These are phyloP conservation scores for Xestia sexstrigata DNA, from an alignment of 2,888 invertebrate species.

Conservation along the genomic window DNA sequence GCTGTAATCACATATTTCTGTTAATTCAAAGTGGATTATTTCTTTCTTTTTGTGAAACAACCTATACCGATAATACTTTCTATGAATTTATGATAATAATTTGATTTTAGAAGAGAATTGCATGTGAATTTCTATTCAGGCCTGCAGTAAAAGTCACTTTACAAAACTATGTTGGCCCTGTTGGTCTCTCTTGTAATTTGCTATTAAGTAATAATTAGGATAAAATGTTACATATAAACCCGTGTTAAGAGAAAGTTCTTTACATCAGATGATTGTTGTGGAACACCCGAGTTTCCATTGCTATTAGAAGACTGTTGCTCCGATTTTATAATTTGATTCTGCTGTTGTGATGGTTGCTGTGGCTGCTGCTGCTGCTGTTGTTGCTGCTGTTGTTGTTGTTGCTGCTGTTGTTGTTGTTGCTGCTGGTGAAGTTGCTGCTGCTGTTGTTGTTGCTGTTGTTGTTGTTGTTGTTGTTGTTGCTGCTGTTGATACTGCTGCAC, in stretches of 20 bases:
- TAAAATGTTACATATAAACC: conserved; percentile 39
- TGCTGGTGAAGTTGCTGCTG: conserved; percentile 81
- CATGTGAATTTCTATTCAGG: conserved; percentile 18
- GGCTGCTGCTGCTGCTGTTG: conserved; percentile 85
- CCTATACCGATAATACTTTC: conserved; percentile 16
- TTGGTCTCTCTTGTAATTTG: conserved; percentile 9
- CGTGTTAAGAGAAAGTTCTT: conserved; percentile 62
- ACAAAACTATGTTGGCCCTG: conserved; percentile 14
- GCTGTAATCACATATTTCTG: conserved; percentile 75
- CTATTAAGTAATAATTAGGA: not conserved
- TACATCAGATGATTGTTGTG: conserved; percentile 86
- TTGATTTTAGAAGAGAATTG: not conserved
- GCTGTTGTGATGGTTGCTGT: conserved; percentile 75
- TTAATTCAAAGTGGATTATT: conserved; percentile 19
- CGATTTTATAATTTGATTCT: conserved; percentile 79
- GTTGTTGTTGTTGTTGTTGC: conserved; percentile 78
- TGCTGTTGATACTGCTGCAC: conserved; percentile 84
- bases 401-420: conserved; percentile 77
- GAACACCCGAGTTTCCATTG: conserved; percentile 84
- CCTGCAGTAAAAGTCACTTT: not conserved
- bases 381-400: conserved; percentile 78
- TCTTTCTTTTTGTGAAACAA: not conserved
- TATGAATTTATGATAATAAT: not conserved
- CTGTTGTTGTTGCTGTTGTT: conserved; percentile 78
- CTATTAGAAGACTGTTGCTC: conserved; percentile 88